Evolutionary conservation across 2,113 vertebrate genomes (phyloP).

Genomic region (Sander vitreus): DNA sequence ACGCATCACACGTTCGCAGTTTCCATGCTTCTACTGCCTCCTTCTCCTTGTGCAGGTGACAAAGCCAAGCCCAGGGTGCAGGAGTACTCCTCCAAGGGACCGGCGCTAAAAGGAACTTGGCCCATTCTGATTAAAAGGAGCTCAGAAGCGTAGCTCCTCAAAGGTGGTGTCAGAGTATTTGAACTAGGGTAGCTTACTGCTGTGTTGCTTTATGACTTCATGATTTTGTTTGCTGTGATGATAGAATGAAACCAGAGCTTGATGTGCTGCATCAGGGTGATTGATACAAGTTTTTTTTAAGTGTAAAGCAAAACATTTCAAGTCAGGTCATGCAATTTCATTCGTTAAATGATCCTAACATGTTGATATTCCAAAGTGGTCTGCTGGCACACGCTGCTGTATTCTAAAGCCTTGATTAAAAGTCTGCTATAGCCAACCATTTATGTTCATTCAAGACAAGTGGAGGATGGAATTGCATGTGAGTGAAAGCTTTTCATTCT

Average conservation of each 20-base stretch:
- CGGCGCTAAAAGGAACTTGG: neutral
- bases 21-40: conserved; percentile 5
- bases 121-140: conserved; percentile 53
- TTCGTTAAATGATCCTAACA: conserved; percentile 37
- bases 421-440: conserved; percentile 54
- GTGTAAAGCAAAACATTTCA: conserved; percentile 3
- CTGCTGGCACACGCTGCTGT: conserved; percentile 58
- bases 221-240: neutral
- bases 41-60: conserved; percentile 52
- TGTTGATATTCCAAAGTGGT: conserved; percentile 61
- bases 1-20: conserved; percentile 31
- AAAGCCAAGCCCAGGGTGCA: conserved; percentile 2
- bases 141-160: conserved; percentile 10
- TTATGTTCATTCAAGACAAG: conserved; percentile 63
- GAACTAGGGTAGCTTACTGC: neutral
- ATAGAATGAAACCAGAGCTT: conserved; percentile 5
- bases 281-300: neutral
- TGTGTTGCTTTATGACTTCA: neutral
- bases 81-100: conserved; percentile 8
- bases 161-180: conserved; percentile 6
- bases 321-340: conserved; percentile 11
- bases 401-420: conserved; percentile 65
- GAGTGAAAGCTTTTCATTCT: conserved; percentile 62
- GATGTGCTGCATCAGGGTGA: neutral
- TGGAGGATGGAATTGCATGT: conserved; percentile 52